Conservation (phyloP, 2,888 invertebrate genomes). For the Diarsia brunnea region DNA sequence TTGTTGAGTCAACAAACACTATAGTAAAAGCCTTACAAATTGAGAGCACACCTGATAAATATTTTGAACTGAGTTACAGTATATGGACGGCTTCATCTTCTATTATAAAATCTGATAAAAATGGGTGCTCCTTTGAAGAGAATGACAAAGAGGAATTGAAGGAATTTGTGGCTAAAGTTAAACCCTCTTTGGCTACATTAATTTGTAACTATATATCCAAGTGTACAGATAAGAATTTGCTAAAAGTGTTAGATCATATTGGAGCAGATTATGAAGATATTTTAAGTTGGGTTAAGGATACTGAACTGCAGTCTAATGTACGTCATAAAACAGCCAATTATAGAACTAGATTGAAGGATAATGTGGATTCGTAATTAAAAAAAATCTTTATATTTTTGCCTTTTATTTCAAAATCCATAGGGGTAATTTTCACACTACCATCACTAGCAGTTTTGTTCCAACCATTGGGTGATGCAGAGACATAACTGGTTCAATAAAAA, state of each 20-base stretch:
- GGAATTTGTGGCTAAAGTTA: constrained; percentile 78
- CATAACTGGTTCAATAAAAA: too few relatives aligned
- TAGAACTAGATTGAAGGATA: constrained; percentile 79
- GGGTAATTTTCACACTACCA: background rate
- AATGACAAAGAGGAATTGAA: constrained; percentile 77
- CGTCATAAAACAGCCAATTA: constrained; percentile 76
- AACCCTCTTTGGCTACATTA: constrained; percentile 75
- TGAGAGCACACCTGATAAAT: constrained; percentile 75
- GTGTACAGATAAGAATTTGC: constrained; percentile 78
- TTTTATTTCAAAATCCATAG: constrained; percentile 26
- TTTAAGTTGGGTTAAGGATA: constrained; percentile 72
- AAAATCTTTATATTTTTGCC: constrained; percentile 6
- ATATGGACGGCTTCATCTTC: constrained; percentile 81
- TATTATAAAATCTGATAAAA: constrained; percentile 74
- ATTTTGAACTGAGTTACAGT: constrained; percentile 78
- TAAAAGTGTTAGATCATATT: constrained; percentile 76
- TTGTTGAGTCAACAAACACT: constrained; percentile 81
- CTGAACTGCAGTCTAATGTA: constrained; percentile 72
- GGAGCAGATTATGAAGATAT: constrained; percentile 79
- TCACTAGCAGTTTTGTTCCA: background rate
- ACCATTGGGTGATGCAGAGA: too few relatives aligned
- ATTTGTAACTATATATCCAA: constrained; percentile 81
- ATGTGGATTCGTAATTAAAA: constrained; percentile 75
- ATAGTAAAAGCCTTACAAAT: constrained; percentile 77
- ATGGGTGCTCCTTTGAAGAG: constrained; percentile 78